Percentiles rank a stretch among this genome's conserved stretches.
These are phyloP conservation scores for Scophthalmus maximus DNA, from an alignment of 2,113 vertebrate genomes.

Conservation along the genomic window DNA sequence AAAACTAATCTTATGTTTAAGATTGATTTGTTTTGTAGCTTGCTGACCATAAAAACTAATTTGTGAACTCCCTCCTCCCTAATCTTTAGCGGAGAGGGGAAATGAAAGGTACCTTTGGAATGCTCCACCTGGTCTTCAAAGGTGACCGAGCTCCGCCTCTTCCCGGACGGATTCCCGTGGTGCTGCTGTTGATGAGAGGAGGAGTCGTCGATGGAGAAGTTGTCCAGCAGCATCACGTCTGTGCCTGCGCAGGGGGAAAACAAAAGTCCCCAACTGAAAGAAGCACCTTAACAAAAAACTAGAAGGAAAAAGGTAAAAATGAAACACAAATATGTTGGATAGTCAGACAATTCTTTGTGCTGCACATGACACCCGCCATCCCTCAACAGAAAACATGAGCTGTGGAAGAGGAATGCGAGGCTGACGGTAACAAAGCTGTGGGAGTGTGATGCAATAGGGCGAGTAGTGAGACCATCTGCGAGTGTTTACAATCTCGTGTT, in stretches of 20 bases:
- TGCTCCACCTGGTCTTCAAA: constrained; percentile 96
- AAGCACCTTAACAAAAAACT: neutral
- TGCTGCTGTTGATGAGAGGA: constrained; percentile 73
- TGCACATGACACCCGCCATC: constrained; percentile 21
- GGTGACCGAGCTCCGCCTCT: constrained; percentile 94
- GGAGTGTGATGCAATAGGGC: constrained; percentile 25
- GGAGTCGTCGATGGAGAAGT: constrained; percentile 85
- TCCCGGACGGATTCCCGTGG: constrained; percentile 78
- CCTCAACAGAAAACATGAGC: constrained; percentile 35
- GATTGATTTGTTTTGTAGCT: too few relatives aligned
- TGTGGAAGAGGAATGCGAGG: constrained; percentile 53
- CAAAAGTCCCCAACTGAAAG: neutral
- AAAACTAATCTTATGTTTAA: neutral
- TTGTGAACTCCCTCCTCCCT: constrained; percentile 1
- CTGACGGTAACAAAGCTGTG: constrained; percentile 6
- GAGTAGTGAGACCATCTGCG: neutral
- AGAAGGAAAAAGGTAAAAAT: neutral
- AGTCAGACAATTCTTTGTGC: neutral
- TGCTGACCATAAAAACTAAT: too few relatives aligned
- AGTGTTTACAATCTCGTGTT: neutral
- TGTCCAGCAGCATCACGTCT: constrained; percentile 95
- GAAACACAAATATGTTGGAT: neutral
- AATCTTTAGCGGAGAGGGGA: neutral
- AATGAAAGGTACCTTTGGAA: constrained; percentile 85
- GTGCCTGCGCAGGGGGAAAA: constrained; percentile 84